phyloP scores from a whole-genome alignment of 2,888 invertebrate genomes.

The Trissolcus brochymenae region DNA sequence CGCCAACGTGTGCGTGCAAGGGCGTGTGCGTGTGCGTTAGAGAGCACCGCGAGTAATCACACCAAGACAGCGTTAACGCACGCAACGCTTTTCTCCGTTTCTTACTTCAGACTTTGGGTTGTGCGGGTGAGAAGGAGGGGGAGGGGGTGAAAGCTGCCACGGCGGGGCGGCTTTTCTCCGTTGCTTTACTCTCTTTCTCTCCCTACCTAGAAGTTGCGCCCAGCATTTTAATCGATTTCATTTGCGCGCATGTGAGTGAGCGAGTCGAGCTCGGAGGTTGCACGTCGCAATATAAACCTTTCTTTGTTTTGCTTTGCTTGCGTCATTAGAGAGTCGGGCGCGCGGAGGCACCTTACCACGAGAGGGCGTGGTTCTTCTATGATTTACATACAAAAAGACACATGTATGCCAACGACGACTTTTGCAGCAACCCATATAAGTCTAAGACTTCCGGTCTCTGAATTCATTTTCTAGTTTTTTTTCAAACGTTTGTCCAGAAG shows the following conservation, averaged over 20 bases:
- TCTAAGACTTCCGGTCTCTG: neutral
- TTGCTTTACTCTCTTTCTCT: conserved; percentile 75
- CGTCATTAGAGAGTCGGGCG: conserved; percentile 77
- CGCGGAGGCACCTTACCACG: conserved; percentile 61
- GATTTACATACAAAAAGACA: conserved; percentile 57
- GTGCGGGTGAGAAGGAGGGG: conserved; percentile 48
- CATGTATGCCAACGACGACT: conserved; percentile 17
- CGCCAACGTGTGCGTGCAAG: conserved; percentile 13
- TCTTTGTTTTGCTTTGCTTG: conserved; percentile 79
- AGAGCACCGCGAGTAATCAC: conserved; percentile 57
- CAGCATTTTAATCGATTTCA: conserved; percentile 84
- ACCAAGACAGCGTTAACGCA: conserved; percentile 64
- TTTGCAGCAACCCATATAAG: neutral
- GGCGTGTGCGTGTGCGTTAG: conserved; percentile 35
- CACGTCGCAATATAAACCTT: conserved; percentile 77
- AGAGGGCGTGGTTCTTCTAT: conserved; percentile 75
- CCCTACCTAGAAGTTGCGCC: conserved; percentile 80
- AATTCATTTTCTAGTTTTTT: neutral
- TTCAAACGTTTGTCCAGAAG: neutral
- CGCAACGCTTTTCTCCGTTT: conserved; percentile 75
- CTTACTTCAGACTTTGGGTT: conserved; percentile 63
- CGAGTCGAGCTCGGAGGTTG: conserved; percentile 61
- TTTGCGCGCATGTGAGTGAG: conserved; percentile 82
- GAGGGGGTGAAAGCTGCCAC: conserved; percentile 54
- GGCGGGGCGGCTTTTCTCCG: conserved; percentile 75